A percentile compares a stretch with the other conserved stretches of the same genome.
phyloP scores from a whole-genome alignment of 1,140 invertebrate genomes.

The Lepidotrigona ventralis region DNA sequence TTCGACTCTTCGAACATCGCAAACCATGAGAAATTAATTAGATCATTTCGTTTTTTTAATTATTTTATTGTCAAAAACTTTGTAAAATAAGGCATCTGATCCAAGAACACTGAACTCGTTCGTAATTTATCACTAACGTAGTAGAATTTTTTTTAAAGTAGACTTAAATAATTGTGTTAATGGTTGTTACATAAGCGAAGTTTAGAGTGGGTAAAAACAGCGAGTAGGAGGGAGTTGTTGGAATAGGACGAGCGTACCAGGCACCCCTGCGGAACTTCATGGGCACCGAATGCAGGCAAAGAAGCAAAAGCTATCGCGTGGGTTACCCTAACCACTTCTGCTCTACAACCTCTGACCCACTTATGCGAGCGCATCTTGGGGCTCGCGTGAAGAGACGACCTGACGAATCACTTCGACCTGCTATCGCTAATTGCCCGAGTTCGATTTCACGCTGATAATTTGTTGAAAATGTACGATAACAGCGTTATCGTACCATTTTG shows the following conservation, averaged over 20 bases:
- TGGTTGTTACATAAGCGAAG: neutral
- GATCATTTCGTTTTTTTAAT: neutral
- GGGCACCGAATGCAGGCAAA: constrained; percentile 65
- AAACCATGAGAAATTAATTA: no score
- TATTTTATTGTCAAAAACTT: neutral
- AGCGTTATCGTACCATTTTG: constrained; percentile 33
- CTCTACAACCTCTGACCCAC: constrained; percentile 67
- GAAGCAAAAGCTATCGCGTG: constrained; percentile 68
- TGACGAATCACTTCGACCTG: constrained; percentile 52
- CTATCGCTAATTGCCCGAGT: constrained; percentile 54
- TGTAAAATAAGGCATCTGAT: neutral
- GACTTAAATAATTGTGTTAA: neutral
- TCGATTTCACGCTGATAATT: constrained; percentile 55
- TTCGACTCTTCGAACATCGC: neutral
- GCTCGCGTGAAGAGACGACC: constrained; percentile 32
- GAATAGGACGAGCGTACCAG: constrained; percentile 68
- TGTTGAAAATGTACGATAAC: neutral
- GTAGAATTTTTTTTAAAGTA: neutral
- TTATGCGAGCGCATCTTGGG: constrained; percentile 57
- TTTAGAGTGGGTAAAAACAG: neutral
- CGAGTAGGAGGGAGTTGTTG: neutral
- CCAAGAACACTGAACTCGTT: neutral
- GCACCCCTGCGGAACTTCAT: constrained; percentile 62
- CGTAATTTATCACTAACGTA: neutral
- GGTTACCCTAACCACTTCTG: constrained; percentile 64